Conservation (phyloP, 2,797 vertebrate genomes). For the Gymnopithys bicolor region DNA sequence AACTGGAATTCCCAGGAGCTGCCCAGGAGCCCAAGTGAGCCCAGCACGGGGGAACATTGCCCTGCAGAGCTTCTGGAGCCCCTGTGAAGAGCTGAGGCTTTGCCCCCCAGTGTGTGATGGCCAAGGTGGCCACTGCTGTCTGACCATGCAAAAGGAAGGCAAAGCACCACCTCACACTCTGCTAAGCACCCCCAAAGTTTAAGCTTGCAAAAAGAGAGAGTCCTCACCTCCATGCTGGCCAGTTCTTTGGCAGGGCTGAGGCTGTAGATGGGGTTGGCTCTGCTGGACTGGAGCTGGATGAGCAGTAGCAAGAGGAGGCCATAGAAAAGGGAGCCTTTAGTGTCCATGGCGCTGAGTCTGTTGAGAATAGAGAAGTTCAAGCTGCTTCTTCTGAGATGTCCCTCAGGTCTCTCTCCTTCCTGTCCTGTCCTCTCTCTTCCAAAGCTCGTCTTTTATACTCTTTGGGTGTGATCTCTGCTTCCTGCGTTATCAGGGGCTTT, state of each 20-base stretch:
- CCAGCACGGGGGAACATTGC: background rate
- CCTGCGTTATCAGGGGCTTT: conserved; percentile 76
- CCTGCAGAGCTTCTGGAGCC: background rate
- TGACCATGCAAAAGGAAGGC: background rate
- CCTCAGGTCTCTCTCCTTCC: conserved; percentile 18
- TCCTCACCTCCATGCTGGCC: conserved; percentile 85
- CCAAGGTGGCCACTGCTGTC: background rate
- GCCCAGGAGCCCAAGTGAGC: background rate
- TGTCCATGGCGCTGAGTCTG: conserved; percentile 61
- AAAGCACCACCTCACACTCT: background rate
- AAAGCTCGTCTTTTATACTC: conserved; percentile 68
- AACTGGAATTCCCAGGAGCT: background rate
- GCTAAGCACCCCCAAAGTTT: background rate
- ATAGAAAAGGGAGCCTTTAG: conserved; percentile 74
- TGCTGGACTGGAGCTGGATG: conserved; percentile 66
- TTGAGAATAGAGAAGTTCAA: background rate
- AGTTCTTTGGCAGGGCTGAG: conserved; percentile 75
- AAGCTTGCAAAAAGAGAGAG: conserved; percentile 27
- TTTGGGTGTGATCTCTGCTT: conserved; percentile 55
- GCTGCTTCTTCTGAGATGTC: background rate
- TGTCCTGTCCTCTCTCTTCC: background rate
- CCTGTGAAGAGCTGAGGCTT: background rate
- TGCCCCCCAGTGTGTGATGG: accelerated
- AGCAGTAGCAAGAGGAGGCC: conserved; percentile 80
- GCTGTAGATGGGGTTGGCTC: conserved; percentile 70